A percentile compares a stretch with the other conserved stretches of the same genome.
Evolutionary conservation across 1,140 invertebrate species (phyloP).

Genomic region (Neodiprion pinetum): DNA sequence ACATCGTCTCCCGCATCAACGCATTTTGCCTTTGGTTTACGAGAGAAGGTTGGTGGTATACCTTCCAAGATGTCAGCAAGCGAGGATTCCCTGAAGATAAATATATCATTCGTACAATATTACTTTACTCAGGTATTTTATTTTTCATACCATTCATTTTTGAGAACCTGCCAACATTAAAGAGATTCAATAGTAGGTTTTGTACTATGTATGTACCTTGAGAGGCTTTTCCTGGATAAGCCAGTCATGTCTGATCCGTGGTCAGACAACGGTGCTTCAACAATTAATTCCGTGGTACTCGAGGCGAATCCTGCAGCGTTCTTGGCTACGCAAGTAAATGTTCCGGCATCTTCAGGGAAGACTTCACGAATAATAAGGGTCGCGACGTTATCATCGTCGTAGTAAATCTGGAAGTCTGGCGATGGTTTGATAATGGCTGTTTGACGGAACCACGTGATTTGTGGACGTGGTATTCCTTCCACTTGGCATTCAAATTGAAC

Average conservation of each 20-base stretch:
- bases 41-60: slow-evolving; percentile 91
- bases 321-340: slow-evolving; percentile 95
- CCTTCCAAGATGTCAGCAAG: slow-evolving; percentile 90
- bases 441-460: slow-evolving; percentile 95
- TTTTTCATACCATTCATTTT: background rate
- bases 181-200: slow-evolving; percentile 12
- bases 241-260: slow-evolving; percentile 85
- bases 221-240: slow-evolving; percentile 81
- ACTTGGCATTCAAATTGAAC: slow-evolving; percentile 91
- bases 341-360: slow-evolving; percentile 96
- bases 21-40: slow-evolving; percentile 83
- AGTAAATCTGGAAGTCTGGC: slow-evolving; percentile 90
- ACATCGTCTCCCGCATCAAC: slow-evolving; percentile 82
- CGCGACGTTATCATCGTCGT: slow-evolving; percentile 90
- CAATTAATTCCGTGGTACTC: slow-evolving; percentile 87
- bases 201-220: slow-evolving; percentile 57
- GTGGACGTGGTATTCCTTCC: slow-evolving; percentile 86
- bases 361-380: slow-evolving; percentile 94
- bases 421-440: slow-evolving; percentile 91
- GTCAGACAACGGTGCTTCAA: slow-evolving; percentile 87
- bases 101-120: slow-evolving; percentile 16
- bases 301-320: slow-evolving; percentile 93
- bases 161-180: background rate
- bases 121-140: slow-evolving; percentile 13
- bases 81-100: slow-evolving; percentile 77